Conservation (phyloP, 2,113 vertebrate species). For the Phaethornis superciliosus region DNA sequence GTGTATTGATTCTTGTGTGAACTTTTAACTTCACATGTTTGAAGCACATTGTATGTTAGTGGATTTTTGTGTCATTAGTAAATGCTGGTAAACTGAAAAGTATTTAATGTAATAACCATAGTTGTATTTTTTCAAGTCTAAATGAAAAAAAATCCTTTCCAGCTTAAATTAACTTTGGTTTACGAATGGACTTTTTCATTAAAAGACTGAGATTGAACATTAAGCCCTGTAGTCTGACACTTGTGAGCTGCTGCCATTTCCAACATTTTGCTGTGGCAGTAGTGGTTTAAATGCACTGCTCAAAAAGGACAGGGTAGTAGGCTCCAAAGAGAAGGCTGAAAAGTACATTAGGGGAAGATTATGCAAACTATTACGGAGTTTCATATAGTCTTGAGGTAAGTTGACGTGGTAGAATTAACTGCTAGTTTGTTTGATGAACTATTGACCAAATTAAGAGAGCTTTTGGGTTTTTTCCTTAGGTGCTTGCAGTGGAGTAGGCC, state of each 20-base stretch:
- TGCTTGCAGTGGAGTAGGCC: not conserved
- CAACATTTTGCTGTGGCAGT: not conserved
- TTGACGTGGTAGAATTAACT: not conserved
- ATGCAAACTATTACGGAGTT: not conserved
- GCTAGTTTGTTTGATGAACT: not conserved
- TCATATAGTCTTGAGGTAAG: not conserved
- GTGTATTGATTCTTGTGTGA: not conserved
- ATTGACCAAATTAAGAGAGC: not conserved
- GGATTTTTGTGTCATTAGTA: not conserved
- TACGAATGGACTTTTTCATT: not conserved
- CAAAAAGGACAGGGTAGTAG: not conserved
- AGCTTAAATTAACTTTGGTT: not conserved
- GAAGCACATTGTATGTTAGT: not conserved
- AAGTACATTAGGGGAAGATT: not conserved
- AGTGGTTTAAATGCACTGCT: not conserved
- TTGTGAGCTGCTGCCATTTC: not conserved
- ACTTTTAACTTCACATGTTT: fast-evolving
- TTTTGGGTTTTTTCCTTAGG: not conserved
- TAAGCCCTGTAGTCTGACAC: not conserved
- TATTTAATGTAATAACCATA: not conserved
- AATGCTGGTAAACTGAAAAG: not conserved
- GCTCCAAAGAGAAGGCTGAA: not conserved
- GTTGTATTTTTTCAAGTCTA: not conserved
- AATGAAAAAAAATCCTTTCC: fast-evolving
- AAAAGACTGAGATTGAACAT: not conserved